A percentile compares a stretch with the other conserved stretches of the same genome.
Conservation (phyloP, 1,140 invertebrate species). For the Rhagoletis pomonella region DNA sequence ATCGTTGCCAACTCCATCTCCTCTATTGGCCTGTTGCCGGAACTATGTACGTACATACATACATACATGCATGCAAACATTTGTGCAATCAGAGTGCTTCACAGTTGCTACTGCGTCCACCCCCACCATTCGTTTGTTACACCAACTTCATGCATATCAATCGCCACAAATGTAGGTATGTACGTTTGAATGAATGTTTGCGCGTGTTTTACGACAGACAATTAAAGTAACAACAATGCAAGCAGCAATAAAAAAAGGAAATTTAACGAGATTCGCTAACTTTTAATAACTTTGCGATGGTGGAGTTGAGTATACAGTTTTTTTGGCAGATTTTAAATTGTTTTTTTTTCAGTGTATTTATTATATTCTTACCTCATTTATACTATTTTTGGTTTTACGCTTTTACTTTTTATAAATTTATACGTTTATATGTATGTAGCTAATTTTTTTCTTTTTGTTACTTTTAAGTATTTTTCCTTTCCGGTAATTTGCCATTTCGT, state of each 20-base stretch:
- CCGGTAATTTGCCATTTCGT: slow-evolving; percentile 28
- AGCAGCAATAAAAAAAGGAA: not conserved
- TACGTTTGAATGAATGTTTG: too few species aligned
- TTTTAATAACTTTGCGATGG: not conserved
- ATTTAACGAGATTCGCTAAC: slow-evolving; percentile 12
- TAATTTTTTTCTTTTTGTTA: not conserved
- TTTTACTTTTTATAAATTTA: not conserved
- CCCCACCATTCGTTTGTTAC: not conserved
- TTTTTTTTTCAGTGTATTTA: not conserved
- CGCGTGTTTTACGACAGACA: not conserved
- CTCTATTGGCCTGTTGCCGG: not conserved
- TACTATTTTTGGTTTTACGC: not conserved
- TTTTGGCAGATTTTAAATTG: not conserved
- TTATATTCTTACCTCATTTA: slow-evolving; percentile 19
- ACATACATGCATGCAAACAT: not conserved
- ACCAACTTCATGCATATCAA: not conserved
- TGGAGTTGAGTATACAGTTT: too few species aligned
- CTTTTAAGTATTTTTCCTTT: slow-evolving; percentile 6
- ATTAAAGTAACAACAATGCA: not conserved
- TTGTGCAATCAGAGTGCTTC: not conserved
- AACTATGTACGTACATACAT: not conserved
- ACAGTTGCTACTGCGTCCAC: not conserved
- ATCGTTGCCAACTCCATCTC: not conserved
- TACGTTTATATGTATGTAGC: not conserved
- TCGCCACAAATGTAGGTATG: too few species aligned